These are phyloP conservation scores for Dryadula phaetusa DNA, from an alignment of 2,888 invertebrate genomes.

Conservation along the genomic window DNA sequence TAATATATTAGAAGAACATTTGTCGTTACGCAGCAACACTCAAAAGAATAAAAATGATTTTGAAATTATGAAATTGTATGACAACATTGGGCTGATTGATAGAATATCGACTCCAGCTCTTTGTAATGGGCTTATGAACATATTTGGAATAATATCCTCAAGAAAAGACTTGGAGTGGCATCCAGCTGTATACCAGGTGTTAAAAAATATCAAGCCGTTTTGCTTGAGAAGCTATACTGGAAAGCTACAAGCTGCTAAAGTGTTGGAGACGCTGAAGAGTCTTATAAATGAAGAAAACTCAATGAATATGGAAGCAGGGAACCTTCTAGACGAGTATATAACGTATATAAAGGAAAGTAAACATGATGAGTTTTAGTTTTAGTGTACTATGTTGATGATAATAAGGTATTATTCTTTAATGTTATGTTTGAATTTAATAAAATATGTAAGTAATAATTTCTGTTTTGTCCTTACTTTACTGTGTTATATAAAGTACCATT, in stretches of 20 bases:
- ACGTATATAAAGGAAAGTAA: conserved; percentile 48
- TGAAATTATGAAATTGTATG: conserved; percentile 57
- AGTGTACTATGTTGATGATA: conserved; percentile 33
- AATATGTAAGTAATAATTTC: background rate
- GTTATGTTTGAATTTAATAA: background rate
- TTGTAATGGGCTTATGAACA: conserved; percentile 66
- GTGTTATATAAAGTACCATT: background rate
- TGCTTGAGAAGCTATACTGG: conserved; percentile 58
- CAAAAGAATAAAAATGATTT: conserved; percentile 52
- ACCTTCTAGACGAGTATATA: conserved; percentile 57
- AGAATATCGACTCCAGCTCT: conserved; percentile 58
- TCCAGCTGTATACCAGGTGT: conserved; percentile 56
- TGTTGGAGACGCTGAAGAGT: conserved; percentile 56
- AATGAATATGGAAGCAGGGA: conserved; percentile 53
- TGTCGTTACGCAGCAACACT: conserved; percentile 51
- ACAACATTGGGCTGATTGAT: conserved; percentile 68
- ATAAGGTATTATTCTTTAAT: background rate
- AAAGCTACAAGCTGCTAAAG: conserved; percentile 52
- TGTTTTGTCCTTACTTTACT: background rate
- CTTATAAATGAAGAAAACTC: conserved; percentile 50
- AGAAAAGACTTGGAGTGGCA: conserved; percentile 53
- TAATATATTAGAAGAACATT: conserved; percentile 67
- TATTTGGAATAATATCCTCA: conserved; percentile 56
- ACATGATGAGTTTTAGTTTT: conserved; percentile 66
- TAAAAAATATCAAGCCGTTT: conserved; percentile 61